Percentiles rank a stretch among this genome's conserved stretches.
Evolutionary conservation across 1,140 invertebrate genomes (phyloP).

Genomic region (Homalodisca vitripennis): DNA sequence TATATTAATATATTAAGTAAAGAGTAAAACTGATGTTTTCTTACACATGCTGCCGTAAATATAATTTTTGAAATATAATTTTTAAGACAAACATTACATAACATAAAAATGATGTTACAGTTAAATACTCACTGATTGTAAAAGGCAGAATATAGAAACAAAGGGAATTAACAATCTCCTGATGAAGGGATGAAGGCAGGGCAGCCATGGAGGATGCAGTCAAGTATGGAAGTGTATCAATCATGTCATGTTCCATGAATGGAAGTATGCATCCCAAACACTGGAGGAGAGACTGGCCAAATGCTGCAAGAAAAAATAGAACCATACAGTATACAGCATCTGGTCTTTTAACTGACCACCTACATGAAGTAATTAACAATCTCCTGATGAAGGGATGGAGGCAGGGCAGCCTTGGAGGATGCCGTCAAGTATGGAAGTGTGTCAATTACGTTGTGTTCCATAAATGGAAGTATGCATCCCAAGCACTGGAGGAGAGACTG

Average conservation of each 20-base stretch:
- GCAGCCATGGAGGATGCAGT: slow-evolving; percentile 92
- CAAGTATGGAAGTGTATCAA: slow-evolving; percentile 93
- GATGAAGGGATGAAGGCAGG: slow-evolving; percentile 86
- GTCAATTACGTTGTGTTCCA: slow-evolving; percentile 95
- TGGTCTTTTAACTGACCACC: too few species aligned
- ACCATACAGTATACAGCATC: too few species aligned
- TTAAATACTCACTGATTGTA: slow-evolving; percentile 79
- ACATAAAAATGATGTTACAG: background rate
- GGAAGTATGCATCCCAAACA: slow-evolving; percentile 90
- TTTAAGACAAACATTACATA: background rate
- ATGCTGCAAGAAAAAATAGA: too few species aligned
- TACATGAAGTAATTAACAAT: slow-evolving; percentile 94
- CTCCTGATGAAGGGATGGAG: slow-evolving; percentile 87
- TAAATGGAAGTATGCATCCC: slow-evolving; percentile 90
- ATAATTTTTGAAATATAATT: too few species aligned
- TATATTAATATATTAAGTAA: too few species aligned
- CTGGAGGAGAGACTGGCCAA: slow-evolving; percentile 88
- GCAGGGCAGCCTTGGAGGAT: slow-evolving; percentile 89
- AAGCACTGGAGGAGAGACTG: slow-evolving; percentile 86
- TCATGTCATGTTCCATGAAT: slow-evolving; percentile 93
- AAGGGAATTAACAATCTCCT: slow-evolving; percentile 92
- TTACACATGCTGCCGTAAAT: too few species aligned
- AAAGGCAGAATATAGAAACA: slow-evolving; percentile 97
- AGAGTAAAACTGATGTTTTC: too few species aligned
- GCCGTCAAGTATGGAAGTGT: slow-evolving; percentile 92